A percentile compares a stretch with the other conserved stretches of the same genome.
phyloP scores from a whole-genome alignment of 2,113 vertebrate species.

The Zeus faber region DNA sequence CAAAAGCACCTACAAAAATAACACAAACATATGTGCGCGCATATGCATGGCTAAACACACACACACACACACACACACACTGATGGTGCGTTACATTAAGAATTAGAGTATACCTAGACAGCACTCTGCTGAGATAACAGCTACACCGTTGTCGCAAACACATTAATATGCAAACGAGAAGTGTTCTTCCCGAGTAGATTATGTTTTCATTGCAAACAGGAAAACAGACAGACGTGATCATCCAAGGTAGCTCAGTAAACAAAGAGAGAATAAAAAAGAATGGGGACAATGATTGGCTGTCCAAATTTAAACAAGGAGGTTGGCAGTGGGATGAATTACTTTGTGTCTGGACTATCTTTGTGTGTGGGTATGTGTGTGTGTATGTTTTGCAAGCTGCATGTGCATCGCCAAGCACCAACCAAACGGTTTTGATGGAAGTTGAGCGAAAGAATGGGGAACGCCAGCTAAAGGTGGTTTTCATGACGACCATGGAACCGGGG shows the following conservation, averaged over 20 bases:
- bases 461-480: slow-evolving; percentile 60
- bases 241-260: slow-evolving; percentile 34
- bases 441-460: slow-evolving; percentile 38
- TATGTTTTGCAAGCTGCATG: neutral
- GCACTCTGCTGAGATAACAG: neutral
- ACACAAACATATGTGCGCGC: neutral
- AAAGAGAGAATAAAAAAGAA: slow-evolving; percentile 17
- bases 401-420: slow-evolving; percentile 22
- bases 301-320: slow-evolving; percentile 48
- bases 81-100: neutral
- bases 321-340: slow-evolving; percentile 32
- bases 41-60: neutral
- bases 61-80: neutral
- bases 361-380: neutral
- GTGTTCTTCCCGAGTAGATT: slow-evolving; percentile 2
- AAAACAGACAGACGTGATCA: slow-evolving; percentile 28
- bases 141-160: neutral
- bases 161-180: slow-evolving; percentile 11
- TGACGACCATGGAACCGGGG: too few species aligned
- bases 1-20: neutral
- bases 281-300: slow-evolving; percentile 11
- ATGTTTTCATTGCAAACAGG: slow-evolving; percentile 25
- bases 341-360: slow-evolving; percentile 2
- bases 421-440: slow-evolving; percentile 38
- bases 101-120: neutral